A percentile compares a stretch with the other conserved stretches of the same genome.
phyloP scores from a whole-genome alignment of 2,113 vertebrate species.

The Cettia cetti region DNA sequence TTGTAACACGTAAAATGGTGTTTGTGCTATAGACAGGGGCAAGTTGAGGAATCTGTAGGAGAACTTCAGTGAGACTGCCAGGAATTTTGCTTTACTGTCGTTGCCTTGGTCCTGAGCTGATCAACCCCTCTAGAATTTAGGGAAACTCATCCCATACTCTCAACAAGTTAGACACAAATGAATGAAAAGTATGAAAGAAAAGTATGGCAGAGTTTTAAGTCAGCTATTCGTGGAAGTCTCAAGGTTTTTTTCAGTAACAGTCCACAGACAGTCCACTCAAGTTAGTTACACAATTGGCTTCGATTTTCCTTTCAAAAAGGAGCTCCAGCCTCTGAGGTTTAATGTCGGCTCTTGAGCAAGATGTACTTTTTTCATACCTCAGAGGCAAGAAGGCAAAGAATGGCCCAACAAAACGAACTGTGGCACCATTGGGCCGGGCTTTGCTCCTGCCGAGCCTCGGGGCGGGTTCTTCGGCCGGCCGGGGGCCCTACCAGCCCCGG shows the following conservation, averaged over 20 bases:
- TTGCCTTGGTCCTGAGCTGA: not conserved
- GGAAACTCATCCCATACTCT: not conserved
- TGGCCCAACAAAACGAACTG: not conserved
- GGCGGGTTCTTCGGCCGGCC: not conserved
- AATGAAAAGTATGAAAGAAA: not conserved
- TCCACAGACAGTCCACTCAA: not conserved
- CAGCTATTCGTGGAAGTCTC: not conserved
- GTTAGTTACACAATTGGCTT: not conserved
- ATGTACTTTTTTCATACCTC: not conserved
- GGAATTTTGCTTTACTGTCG: slow-evolving; percentile 2
- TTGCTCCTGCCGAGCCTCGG: not conserved
- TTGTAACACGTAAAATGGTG: not conserved
- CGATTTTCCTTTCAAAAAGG: not conserved
- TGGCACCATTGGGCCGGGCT: fast-evolving
- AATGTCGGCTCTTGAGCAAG: not conserved
- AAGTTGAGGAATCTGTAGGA: not conserved
- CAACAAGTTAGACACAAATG: not conserved
- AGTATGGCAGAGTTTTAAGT: slow-evolving; percentile 2
- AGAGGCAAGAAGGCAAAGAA: not conserved
- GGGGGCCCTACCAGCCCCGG: not conserved
- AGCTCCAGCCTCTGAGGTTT: not conserved
- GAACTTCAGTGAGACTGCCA: not conserved
- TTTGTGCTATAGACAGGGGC: not conserved
- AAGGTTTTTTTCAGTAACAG: not conserved
- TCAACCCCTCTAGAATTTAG: not conserved